A percentile compares a stretch with the other conserved stretches of the same genome.
Evolutionary conservation across 2,797 vertebrate genomes (phyloP).

Genomic region (Tenualosa thibaudeaui): DNA sequence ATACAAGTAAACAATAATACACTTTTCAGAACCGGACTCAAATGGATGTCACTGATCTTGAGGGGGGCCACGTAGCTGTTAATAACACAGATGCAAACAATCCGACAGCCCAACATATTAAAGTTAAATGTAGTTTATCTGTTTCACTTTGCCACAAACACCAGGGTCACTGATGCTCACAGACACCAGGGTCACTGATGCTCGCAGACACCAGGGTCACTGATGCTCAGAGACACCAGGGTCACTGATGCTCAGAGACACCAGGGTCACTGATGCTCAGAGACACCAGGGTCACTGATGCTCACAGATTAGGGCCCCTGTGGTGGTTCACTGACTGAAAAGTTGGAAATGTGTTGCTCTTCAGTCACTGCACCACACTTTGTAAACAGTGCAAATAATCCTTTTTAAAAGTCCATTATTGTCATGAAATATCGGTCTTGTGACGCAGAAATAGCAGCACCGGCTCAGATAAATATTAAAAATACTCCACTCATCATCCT

Average conservation of each 20-base stretch:
- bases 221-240: conserved; percentile 7
- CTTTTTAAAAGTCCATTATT: conserved; percentile 15
- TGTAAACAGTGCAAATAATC: conserved; percentile 25
- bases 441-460: conserved; percentile 18
- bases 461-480: conserved; percentile 23
- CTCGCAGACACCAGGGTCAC: conserved; percentile 4
- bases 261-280: not conserved
- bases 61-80: not conserved
- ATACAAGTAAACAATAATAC: conserved; percentile 2
- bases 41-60: not conserved
- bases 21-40: not conserved
- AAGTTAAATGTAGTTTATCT: not conserved
- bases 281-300: not conserved
- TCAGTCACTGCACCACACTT: not conserved
- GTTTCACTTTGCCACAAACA: not conserved
- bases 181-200: not conserved
- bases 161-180: not conserved
- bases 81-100: not conserved
- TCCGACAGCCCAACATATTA: not conserved
- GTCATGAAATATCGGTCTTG: conserved; percentile 6
- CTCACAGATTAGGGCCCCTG: conserved; percentile 8
- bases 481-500: not conserved
- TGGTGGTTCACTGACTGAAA: not conserved
- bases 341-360: not conserved
- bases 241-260: conserved; percentile 1